Evolutionary conservation across 2,113 vertebrate genomes (phyloP).

Genomic region (Leptosomus discolor): DNA sequence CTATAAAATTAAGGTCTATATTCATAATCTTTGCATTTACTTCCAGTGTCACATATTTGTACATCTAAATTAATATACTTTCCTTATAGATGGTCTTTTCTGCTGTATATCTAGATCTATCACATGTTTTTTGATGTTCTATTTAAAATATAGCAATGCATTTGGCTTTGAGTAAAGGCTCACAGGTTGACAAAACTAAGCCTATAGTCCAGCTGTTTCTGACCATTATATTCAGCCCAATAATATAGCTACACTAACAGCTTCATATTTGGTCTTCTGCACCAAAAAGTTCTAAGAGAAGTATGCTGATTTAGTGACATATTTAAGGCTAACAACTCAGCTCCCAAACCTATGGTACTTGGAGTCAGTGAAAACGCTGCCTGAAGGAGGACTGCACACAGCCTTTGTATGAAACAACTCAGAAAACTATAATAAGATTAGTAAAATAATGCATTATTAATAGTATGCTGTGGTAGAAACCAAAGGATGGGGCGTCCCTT

Average conservation of each 20-base stretch:
- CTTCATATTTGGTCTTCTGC: background rate
- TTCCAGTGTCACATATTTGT: background rate
- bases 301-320: background rate
- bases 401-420: background rate
- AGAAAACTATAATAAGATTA: background rate
- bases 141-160: background rate
- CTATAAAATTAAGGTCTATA: background rate
- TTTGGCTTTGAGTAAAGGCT: background rate
- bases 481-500: background rate
- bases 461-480: background rate
- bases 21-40: background rate
- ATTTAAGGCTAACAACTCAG: background rate
- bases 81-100: background rate
- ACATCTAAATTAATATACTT: background rate
- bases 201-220: background rate
- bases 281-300: background rate
- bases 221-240: background rate
- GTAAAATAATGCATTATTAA: background rate
- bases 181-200: background rate
- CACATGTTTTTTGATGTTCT: fast-evolving
- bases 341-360: background rate
- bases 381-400: background rate
- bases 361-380: background rate
- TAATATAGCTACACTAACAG: background rate
- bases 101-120: background rate